A percentile compares a stretch with the other conserved stretches of the same genome.
Evolutionary conservation across 2,113 vertebrate genomes (phyloP).

Genomic region (Serilophus lunatus): DNA sequence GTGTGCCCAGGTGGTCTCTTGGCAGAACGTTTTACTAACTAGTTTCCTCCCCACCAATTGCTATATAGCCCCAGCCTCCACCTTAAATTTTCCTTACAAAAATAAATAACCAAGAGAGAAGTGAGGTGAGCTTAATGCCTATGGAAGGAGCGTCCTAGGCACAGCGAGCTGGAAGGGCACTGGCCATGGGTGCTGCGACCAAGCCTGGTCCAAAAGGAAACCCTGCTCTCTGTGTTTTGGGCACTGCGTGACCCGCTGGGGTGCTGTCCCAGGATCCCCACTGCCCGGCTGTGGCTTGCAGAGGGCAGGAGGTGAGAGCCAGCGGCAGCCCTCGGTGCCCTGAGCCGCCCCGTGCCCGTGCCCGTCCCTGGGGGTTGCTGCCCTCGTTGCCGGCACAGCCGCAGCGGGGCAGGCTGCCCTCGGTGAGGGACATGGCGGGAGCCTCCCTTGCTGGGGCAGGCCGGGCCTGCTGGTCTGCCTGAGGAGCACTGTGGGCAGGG

Average conservation of each 20-base stretch:
- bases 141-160: background rate
- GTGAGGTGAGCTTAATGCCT: background rate
- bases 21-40: background rate
- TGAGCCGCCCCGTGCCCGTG: fast-evolving
- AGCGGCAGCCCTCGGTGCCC: no score
- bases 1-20: background rate
- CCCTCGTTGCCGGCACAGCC: background rate
- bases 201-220: background rate
- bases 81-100: background rate
- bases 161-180: background rate
- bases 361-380: no score
- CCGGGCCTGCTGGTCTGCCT: background rate
- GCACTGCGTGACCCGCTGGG: fast-evolving
- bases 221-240: background rate
- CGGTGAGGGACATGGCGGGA: slow-evolving; percentile 2
- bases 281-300: background rate
- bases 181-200: fast-evolving
- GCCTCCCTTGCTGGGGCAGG: slow-evolving; percentile 46
- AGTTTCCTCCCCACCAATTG: background rate
- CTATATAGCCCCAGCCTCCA: background rate
- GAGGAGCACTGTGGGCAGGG: background rate
- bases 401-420: background rate
- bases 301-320: fast-evolving
- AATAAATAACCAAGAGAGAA: background rate
- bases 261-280: fast-evolving